These are phyloP conservation scores for Erebia epiphron DNA, from an alignment of 2,888 invertebrate species.

Conservation along the genomic window DNA sequence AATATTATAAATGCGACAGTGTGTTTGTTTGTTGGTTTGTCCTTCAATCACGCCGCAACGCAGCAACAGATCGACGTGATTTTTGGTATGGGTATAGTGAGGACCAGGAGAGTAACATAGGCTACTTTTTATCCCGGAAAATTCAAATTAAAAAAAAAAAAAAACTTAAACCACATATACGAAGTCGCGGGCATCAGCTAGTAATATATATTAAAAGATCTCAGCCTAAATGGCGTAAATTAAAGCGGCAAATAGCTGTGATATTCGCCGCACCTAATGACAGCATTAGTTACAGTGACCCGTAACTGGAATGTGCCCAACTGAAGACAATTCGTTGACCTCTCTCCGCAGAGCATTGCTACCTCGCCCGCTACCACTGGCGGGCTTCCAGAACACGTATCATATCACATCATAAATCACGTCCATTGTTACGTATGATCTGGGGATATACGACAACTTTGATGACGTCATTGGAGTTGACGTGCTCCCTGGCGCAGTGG, in stretches of 20 bases:
- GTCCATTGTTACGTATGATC: conserved; percentile 20
- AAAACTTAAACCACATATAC: too few species aligned
- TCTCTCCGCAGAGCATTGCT: conserved; percentile 25
- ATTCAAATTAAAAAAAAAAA: too few species aligned
- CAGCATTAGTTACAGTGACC: neutral
- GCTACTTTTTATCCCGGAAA: too few species aligned
- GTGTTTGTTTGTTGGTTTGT: too few species aligned
- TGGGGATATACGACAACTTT: neutral
- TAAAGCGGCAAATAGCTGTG: neutral
- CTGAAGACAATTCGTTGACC: conserved; percentile 33
- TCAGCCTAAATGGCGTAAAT: neutral
- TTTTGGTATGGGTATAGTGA: too few species aligned
- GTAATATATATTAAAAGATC: too few species aligned
- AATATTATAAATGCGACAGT: too few species aligned
- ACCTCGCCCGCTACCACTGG: conserved; percentile 29
- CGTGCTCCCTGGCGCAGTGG: neutral
- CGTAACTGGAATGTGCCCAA: conserved; percentile 25
- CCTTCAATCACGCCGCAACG: too few species aligned
- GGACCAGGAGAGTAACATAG: too few species aligned
- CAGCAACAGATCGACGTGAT: too few species aligned
- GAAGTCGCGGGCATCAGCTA: too few species aligned
- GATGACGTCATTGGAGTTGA: conserved; percentile 1
- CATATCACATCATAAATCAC: conserved; percentile 26
- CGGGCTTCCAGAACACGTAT: conserved; percentile 28
- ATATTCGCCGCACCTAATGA: conserved; percentile 3